Evolutionary conservation across 2,888 invertebrate species (phyloP).

Genomic region (Vesta saturnalis): DNA sequence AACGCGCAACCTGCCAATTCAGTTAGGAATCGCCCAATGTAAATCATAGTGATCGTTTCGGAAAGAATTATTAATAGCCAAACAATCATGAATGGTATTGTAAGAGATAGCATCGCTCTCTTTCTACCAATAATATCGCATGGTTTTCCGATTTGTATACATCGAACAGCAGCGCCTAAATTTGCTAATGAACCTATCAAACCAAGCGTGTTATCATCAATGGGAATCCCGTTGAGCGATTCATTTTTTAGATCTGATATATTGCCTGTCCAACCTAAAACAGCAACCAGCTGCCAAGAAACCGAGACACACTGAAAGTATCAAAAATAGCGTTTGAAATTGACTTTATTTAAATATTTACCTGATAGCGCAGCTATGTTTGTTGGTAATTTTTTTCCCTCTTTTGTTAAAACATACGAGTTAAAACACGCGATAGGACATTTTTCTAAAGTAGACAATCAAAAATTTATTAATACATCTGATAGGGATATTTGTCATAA

Average conservation of each 20-base stretch:
- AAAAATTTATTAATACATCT: too few relatives aligned
- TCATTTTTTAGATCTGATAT: conserved; percentile 65
- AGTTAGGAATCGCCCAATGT: conserved; percentile 70
- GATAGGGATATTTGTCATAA: too few relatives aligned
- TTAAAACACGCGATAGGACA: too few relatives aligned
- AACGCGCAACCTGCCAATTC: conserved; percentile 85
- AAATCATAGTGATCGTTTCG: conserved; percentile 69
- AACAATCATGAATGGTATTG: conserved; percentile 76
- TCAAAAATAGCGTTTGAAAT: too few relatives aligned
- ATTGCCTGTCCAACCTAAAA: conserved; percentile 83
- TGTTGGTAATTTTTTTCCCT: background rate
- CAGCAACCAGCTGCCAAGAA: conserved; percentile 80
- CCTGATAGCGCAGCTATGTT: conserved; percentile 71
- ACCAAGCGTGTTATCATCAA: conserved; percentile 67
- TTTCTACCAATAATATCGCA: conserved; percentile 73
- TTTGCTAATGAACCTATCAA: conserved; percentile 79
- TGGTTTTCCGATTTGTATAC: conserved; percentile 74
- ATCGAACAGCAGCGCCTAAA: conserved; percentile 76
- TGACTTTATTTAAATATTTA: too few relatives aligned
- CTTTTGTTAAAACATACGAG: too few relatives aligned
- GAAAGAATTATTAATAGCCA: conserved; percentile 80
- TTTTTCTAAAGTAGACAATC: too few relatives aligned
- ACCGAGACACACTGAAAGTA: conserved; percentile 82
- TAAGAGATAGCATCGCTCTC: conserved; percentile 71
- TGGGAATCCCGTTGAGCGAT: conserved; percentile 66